Conservation (phyloP, 2,797 vertebrate genomes). For the Spheniscus humboldti region DNA sequence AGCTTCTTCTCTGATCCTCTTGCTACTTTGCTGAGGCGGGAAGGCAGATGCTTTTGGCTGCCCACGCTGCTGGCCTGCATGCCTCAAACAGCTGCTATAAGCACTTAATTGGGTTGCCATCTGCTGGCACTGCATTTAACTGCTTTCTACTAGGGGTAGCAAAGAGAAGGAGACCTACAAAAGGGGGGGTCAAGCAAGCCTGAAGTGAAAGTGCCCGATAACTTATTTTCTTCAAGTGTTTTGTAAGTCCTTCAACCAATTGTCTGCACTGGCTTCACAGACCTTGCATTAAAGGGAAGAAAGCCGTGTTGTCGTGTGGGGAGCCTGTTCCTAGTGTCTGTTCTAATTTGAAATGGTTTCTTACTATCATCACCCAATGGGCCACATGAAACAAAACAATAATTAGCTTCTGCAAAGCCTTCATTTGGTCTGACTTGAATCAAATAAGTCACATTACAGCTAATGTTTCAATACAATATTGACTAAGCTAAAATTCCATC, state of each 20-base stretch:
- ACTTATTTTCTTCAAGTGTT: background rate
- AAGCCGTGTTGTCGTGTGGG: background rate
- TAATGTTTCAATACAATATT: background rate
- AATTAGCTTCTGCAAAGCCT: background rate
- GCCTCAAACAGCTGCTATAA: background rate
- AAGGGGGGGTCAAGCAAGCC: background rate
- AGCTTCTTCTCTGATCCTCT: background rate
- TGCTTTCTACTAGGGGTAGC: background rate
- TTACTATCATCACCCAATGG: background rate
- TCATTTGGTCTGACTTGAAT: background rate
- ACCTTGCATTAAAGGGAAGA: background rate
- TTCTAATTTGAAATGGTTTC: background rate
- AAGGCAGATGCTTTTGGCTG: background rate
- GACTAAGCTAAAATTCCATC: background rate
- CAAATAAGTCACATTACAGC: background rate
- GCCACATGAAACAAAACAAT: background rate
- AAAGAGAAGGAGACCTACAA: background rate
- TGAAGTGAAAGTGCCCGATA: fast-evolving
- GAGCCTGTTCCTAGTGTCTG: background rate
- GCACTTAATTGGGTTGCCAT: background rate
- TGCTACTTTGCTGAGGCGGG: background rate
- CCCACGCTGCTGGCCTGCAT: fast-evolving
- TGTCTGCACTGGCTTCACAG: background rate
- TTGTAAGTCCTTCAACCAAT: background rate
- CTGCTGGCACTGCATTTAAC: conserved; percentile 21